phyloP scores from a whole-genome alignment of 2,113 vertebrate genomes.

The Sinocyclocheilus rhinocerous region DNA sequence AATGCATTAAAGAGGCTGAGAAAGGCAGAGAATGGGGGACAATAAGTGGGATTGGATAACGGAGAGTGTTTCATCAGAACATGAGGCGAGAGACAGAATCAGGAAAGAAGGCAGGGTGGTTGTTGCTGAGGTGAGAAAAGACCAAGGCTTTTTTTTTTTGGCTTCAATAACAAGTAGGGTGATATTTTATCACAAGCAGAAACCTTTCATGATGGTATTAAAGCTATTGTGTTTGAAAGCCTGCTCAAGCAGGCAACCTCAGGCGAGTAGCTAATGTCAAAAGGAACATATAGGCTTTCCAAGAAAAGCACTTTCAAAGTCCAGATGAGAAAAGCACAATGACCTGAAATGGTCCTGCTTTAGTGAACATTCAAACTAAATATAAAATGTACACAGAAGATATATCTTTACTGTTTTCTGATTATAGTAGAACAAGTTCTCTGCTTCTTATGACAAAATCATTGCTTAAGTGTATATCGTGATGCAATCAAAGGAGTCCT shows the following conservation, averaged over 20 bases:
- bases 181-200: conserved; percentile 36
- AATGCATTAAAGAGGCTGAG: conserved; percentile 41
- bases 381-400: neutral
- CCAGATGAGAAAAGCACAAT: neutral
- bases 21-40: conserved; percentile 37
- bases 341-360: neutral
- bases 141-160: conserved; percentile 14
- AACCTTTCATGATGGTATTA: conserved; percentile 32
- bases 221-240: conserved; percentile 40
- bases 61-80: conserved; percentile 62
- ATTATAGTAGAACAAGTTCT: neutral
- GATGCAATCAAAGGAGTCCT: conserved; percentile 32
- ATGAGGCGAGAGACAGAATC: conserved; percentile 59
- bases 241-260: conserved; percentile 43
- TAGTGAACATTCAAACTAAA: conserved; percentile 16
- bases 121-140: conserved; percentile 33
- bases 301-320: neutral
- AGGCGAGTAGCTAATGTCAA: conserved; percentile 5
- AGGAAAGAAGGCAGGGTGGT: conserved; percentile 57
- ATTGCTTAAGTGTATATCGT: neutral
- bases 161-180: conserved; percentile 37
- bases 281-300: neutral
- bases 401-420: neutral
- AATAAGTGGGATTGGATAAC: conserved; percentile 45
- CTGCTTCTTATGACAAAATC: conserved; percentile 3